Conservation (phyloP, 2,797 vertebrate genomes). For the Enteromius trimaculatus region DNA sequence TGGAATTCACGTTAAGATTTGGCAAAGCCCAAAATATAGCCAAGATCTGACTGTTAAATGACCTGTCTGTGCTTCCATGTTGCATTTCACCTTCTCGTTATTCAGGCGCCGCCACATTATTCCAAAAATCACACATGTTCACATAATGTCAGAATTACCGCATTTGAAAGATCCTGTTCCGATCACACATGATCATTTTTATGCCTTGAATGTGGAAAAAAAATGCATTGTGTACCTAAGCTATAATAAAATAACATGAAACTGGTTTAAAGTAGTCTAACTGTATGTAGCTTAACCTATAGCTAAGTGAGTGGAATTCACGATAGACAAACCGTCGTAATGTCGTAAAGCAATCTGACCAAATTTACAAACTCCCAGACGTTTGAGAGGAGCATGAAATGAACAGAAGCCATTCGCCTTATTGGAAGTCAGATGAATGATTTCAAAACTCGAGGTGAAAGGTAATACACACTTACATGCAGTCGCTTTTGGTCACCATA, state of each 20-base stretch:
- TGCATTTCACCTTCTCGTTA: not conserved
- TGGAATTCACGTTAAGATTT: conserved; percentile 70
- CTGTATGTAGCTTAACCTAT: not conserved
- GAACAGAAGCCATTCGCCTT: not conserved
- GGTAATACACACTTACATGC: not conserved
- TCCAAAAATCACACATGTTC: not conserved
- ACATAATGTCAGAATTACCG: not conserved
- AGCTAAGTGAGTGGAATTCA: not conserved
- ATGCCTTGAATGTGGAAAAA: not conserved
- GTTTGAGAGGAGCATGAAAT: not conserved
- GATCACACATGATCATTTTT: not conserved
- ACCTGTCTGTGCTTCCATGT: conserved; percentile 42
- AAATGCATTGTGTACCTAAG: not conserved
- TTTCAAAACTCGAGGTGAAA: not conserved
- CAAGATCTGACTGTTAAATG: conserved; percentile 76
- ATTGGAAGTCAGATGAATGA: not conserved
- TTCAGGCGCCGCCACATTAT: not conserved
- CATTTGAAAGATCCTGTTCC: not conserved
- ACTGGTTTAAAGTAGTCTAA: not conserved
- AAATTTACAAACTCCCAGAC: not conserved
- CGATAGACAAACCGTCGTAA: not conserved
- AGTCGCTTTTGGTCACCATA: not conserved
- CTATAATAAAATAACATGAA: not conserved
- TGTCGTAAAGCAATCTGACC: not conserved
- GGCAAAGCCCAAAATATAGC: conserved; percentile 66